Percentiles rank a stretch among this genome's conserved stretches.
Evolutionary conservation across 2,797 vertebrate species (phyloP).

Genomic region (Chaenodraco wilsoni): DNA sequence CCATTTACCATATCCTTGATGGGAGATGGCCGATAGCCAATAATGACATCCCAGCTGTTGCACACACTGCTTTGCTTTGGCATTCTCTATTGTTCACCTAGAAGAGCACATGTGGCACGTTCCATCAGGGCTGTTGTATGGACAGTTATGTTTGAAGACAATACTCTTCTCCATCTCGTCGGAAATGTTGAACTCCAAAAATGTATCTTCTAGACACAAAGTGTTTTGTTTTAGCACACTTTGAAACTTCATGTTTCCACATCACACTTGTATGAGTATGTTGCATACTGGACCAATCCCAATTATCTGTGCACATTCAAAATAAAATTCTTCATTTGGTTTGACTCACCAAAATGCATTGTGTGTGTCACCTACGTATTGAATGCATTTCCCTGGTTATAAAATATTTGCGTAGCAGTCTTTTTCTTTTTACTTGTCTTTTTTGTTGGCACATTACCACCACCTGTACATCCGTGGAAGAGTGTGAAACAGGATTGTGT

Average conservation of each 20-base stretch:
- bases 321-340: background rate
- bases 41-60: constrained; percentile 25
- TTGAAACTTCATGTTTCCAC: background rate
- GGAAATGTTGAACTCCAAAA: too few relatives aligned
- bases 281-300: background rate
- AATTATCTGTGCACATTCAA: accelerated
- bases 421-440: background rate
- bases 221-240: background rate
- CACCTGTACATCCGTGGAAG: background rate
- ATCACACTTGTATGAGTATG: background rate
- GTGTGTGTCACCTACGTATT: background rate
- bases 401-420: background rate
- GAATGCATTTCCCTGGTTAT: background rate
- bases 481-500: background rate
- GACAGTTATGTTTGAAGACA: constrained; percentile 12
- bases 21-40: background rate
- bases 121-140: constrained; percentile 7
- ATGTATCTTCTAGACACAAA: too few relatives aligned
- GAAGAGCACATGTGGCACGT: constrained; percentile 18
- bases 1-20: background rate
- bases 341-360: background rate
- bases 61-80: constrained; percentile 3
- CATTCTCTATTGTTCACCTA: background rate
- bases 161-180: background rate
- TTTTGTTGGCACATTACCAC: background rate